Percentiles rank a stretch among this genome's conserved stretches.
Evolutionary conservation across 2,797 vertebrate genomes (phyloP).

Genomic region (Lutra lutra): DNA sequence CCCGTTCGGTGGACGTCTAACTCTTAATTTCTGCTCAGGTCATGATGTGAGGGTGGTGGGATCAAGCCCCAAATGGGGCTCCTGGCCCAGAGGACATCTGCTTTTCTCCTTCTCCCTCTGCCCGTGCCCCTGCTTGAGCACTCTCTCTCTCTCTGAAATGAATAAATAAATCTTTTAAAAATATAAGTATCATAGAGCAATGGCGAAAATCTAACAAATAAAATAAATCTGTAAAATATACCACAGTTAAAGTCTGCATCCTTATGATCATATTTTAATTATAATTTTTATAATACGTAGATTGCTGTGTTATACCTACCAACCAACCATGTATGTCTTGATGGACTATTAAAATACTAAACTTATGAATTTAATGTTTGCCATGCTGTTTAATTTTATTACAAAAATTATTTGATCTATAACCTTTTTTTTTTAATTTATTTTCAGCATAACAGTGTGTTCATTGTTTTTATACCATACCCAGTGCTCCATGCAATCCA

Average conservation of each 20-base stretch:
- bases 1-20: rapidly evolving
- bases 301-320: background rate
- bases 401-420: background rate
- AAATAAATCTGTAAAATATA: background rate
- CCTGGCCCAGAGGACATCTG: background rate
- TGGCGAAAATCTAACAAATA: background rate
- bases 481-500: too few species aligned
- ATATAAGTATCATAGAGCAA: background rate
- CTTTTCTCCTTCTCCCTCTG: background rate
- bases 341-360: background rate
- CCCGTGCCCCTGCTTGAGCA: too few species aligned
- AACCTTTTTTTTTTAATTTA: background rate
- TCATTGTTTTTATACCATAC: too few species aligned
- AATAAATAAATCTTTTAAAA: too few species aligned
- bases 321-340: background rate
- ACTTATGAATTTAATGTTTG: background rate
- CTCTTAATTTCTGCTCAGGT: background rate
- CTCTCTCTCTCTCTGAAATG: too few species aligned
- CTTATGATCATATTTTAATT: background rate
- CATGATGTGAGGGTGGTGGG: background rate
- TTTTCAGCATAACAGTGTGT: too few species aligned
- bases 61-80: background rate
- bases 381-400: background rate
- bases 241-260: background rate
- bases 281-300: background rate